Conservation (phyloP, 2,888 invertebrate species). For the Pammene aurita region DNA sequence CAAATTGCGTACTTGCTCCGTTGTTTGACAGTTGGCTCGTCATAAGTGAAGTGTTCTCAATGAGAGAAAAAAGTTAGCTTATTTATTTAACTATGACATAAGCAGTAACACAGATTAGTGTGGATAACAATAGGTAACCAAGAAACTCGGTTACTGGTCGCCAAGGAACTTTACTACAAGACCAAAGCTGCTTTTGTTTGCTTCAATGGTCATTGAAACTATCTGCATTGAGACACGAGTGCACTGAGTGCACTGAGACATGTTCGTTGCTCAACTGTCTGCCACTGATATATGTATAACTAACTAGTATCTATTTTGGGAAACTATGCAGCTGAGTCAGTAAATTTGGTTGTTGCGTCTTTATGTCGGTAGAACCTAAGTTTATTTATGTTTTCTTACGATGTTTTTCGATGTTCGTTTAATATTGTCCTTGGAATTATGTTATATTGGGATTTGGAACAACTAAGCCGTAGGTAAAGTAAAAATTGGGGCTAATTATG, state of each 20-base stretch:
- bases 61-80: no score
- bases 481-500: no score
- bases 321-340: conserved; percentile 33
- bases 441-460: no score
- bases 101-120: neutral
- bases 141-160: conserved; percentile 36
- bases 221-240: conserved; percentile 52
- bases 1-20: conserved; percentile 33
- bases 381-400: neutral
- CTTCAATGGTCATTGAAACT: conserved; percentile 65
- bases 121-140: conserved; percentile 11
- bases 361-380: neutral
- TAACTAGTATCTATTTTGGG: conserved; percentile 13
- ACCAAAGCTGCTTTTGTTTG: conserved; percentile 64
- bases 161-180: conserved; percentile 46
- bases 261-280: conserved; percentile 53
- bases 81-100: neutral
- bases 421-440: no score
- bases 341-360: conserved; percentile 8
- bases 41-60: conserved; percentile 15
- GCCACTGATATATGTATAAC: conserved; percentile 18
- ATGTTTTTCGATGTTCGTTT: neutral
- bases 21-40: conserved; percentile 12
- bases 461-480: no score
- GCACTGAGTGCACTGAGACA: conserved; percentile 49